phyloP scores from a whole-genome alignment of 2,113 vertebrate genomes.

The Rhabdornis inornatus region DNA sequence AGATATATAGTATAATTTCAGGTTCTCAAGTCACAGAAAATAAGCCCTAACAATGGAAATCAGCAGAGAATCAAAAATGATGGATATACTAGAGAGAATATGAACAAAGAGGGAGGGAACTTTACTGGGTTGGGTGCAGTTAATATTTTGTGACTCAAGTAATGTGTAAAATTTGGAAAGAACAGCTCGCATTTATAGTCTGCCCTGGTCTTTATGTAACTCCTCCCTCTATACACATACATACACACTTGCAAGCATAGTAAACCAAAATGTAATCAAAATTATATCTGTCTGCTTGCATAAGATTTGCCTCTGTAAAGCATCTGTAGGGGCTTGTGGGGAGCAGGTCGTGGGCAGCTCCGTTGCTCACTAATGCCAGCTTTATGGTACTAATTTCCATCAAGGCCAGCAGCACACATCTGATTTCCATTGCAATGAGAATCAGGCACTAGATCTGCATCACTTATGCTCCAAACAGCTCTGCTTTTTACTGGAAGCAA shows the following conservation, averaged over 20 bases:
- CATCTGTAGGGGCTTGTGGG: neutral
- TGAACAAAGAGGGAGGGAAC: slow-evolving; percentile 14
- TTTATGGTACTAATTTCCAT: neutral
- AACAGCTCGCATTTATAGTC: neutral
- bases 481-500: neutral
- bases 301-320: neutral
- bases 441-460: neutral
- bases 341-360: neutral
- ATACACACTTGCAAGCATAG: neutral
- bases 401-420: neutral
- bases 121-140: neutral
- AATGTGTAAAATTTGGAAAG: slow-evolving; percentile 5
- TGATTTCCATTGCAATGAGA: neutral
- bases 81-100: slow-evolving; percentile 10
- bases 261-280: neutral
- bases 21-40: slow-evolving; percentile 46
- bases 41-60: slow-evolving; percentile 21
- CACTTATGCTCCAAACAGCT: neutral
- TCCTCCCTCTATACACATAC: neutral
- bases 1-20: slow-evolving; percentile 35
- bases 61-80: slow-evolving; percentile 9
- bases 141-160: slow-evolving; percentile 1
- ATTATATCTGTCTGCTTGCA: neutral
- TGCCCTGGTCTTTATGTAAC: neutral
- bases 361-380: neutral